Evolutionary conservation across 2,113 vertebrate species (phyloP).

Genomic region (Suncus etruscus): DNA sequence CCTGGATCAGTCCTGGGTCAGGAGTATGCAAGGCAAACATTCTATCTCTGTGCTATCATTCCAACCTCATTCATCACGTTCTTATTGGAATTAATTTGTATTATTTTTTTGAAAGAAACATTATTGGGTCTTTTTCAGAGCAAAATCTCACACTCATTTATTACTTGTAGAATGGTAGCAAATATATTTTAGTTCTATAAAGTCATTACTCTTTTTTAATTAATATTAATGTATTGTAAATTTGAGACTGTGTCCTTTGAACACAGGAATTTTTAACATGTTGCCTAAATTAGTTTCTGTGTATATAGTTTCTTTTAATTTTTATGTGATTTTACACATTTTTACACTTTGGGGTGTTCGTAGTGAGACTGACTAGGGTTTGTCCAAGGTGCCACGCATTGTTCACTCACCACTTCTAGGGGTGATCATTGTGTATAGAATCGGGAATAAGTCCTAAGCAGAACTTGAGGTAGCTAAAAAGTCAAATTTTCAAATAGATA

Average conservation of each 20-base stretch:
- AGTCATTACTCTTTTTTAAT: not conserved
- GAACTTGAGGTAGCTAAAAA: no score
- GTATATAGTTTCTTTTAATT: not conserved
- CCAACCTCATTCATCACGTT: no score
- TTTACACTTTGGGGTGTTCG: no score
- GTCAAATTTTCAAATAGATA: no score
- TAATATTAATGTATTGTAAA: not conserved
- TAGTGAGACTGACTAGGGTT: no score
- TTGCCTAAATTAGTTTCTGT: not conserved
- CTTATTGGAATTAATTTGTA: not conserved
- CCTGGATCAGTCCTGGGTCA: no score
- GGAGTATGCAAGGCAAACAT: no score
- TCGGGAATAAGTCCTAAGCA: no score
- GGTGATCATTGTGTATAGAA: no score
- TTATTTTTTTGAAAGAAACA: not conserved
- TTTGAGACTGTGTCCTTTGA: slow-evolving; percentile 2
- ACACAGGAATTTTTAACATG: not conserved
- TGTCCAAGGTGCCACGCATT: no score
- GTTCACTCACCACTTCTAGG: no score
- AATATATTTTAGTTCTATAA: not conserved
- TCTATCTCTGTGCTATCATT: no score
- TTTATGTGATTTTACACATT: not conserved
- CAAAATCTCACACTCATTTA: not conserved
- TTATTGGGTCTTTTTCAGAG: not conserved
- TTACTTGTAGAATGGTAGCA: not conserved